Conservation (phyloP, 2,113 vertebrate genomes). For the Phylloscopus whistleri region DNA sequence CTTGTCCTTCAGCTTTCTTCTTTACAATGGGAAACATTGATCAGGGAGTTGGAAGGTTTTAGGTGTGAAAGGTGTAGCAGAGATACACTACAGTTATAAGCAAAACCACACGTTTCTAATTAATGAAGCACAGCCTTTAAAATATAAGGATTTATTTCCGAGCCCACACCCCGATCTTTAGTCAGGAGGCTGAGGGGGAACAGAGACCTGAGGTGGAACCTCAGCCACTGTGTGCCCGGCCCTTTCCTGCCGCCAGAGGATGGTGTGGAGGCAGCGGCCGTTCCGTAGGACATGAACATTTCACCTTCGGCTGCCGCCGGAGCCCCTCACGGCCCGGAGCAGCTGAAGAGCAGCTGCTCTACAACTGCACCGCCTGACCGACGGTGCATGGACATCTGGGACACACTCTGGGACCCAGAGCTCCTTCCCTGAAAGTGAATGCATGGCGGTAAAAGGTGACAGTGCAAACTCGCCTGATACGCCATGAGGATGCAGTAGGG, state of each 20-base stretch:
- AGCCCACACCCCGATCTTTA: neutral
- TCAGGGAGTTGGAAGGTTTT: neutral
- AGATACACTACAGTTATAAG: neutral
- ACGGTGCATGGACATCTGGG: neutral
- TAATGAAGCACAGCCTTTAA: neutral
- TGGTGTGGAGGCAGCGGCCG: neutral
- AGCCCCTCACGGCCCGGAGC: neutral
- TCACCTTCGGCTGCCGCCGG: neutral
- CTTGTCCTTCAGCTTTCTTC: neutral
- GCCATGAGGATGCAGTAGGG: neutral
- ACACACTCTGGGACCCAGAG: neutral
- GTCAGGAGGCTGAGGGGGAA: neutral
- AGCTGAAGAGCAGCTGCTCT: neutral
- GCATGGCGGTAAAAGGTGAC: neutral
- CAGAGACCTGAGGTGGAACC: neutral
- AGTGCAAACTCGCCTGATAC: accelerated
- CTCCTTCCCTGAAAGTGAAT: neutral
- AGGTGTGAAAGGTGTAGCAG: neutral
- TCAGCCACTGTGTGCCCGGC: neutral
- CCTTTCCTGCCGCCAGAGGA: neutral
- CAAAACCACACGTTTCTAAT: neutral
- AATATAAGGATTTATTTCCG: neutral
- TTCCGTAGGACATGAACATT: neutral
- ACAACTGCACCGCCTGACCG: neutral
- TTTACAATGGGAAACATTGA: neutral